Evolutionary conservation across 64 coral and sea anemone species (phyloP).

Genomic region (Trachythela sp.): DNA sequence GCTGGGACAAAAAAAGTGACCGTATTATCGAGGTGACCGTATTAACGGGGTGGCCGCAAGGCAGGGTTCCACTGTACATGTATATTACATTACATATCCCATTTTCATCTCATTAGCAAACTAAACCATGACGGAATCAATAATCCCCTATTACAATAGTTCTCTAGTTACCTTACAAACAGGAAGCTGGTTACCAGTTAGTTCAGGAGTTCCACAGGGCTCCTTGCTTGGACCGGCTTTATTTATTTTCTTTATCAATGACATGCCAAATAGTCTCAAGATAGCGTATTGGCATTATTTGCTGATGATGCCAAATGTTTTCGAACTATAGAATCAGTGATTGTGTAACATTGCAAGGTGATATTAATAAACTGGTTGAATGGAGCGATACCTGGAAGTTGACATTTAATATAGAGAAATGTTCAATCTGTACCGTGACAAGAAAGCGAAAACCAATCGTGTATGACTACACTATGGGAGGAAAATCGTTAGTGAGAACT

Average conservation of each 20-base stretch:
- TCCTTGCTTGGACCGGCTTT: slow-evolving; percentile 40
- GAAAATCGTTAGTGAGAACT: slow-evolving; percentile 1
- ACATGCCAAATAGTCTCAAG: background rate
- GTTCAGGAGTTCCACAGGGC: slow-evolving; percentile 47
- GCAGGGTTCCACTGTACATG: too few species aligned
- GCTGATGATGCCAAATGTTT: slow-evolving; percentile 48
- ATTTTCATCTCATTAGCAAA: slow-evolving; percentile 40
- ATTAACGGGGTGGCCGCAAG: too few species aligned
- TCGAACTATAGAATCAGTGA: slow-evolving; percentile 38
- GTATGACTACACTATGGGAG: slow-evolving; percentile 6
- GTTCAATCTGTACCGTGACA: slow-evolving; percentile 21
- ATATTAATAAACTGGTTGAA: slow-evolving; percentile 37
- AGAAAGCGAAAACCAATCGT: slow-evolving; percentile 18
- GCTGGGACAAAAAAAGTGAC: too few species aligned
- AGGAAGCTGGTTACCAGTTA: slow-evolving; percentile 31
- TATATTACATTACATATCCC: too few species aligned
- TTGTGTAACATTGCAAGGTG: slow-evolving; percentile 26
- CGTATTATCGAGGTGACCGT: too few species aligned
- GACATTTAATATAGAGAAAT: slow-evolving; percentile 52
- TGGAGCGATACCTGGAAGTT: slow-evolving; percentile 39
- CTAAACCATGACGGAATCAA: slow-evolving; percentile 38
- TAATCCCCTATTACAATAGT: slow-evolving; percentile 52
- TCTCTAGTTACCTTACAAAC: slow-evolving; percentile 47
- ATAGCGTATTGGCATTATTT: slow-evolving; percentile 33
- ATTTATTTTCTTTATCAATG: slow-evolving; percentile 55